Conservation (phyloP, 2,113 vertebrate species). For the Crotophaga sulcirostris region DNA sequence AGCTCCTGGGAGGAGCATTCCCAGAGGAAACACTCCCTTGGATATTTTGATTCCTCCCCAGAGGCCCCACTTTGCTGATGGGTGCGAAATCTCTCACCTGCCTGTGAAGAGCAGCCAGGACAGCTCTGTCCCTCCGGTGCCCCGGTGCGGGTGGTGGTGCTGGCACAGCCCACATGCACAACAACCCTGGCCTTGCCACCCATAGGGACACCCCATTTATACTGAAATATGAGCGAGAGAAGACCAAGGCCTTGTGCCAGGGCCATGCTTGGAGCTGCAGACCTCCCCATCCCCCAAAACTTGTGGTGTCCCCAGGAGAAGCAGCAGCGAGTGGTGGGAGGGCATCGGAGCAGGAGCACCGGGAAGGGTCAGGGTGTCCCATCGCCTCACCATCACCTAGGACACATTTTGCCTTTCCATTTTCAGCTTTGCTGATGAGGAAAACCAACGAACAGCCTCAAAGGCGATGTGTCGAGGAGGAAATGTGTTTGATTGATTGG, state of each 20-base stretch:
- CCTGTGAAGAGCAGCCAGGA: neutral
- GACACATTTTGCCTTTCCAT: neutral
- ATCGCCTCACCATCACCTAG: accelerated
- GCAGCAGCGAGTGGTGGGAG: neutral
- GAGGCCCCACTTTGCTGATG: neutral
- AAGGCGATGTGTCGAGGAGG: neutral
- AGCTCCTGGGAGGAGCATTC: neutral
- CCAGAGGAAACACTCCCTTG: neutral
- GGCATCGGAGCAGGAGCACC: neutral
- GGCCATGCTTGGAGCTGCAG: accelerated
- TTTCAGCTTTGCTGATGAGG: neutral
- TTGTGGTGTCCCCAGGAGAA: accelerated
- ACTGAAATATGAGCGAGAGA: neutral
- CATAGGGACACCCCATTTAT: neutral
- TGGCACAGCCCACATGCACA: neutral
- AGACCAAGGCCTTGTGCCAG: accelerated
- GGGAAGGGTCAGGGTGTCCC: neutral
- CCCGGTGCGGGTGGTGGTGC: neutral
- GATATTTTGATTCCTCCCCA: neutral
- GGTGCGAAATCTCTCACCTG: conserved; percentile 17
- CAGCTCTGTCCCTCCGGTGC: accelerated
- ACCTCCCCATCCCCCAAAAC: neutral
- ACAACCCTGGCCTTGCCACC: neutral
- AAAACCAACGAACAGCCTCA: neutral
- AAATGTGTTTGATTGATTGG: too few species aligned